Conservation (phyloP, 2,113 vertebrate species). For the Muntiacus muntjak region DNA sequence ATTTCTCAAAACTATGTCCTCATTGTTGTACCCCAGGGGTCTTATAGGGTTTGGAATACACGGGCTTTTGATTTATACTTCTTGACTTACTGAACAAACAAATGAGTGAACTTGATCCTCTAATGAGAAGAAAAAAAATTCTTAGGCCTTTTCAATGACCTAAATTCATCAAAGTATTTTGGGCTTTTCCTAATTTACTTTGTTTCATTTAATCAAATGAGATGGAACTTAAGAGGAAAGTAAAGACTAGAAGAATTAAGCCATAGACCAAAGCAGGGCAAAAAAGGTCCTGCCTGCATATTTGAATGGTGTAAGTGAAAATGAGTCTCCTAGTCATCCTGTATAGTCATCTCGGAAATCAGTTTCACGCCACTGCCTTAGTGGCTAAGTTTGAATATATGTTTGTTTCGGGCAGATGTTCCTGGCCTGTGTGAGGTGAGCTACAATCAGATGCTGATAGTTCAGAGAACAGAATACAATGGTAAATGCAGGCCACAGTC, state of each 20-base stretch:
- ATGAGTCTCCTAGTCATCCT: not conserved
- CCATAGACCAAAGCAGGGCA: not conserved
- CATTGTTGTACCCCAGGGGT: rapidly evolving
- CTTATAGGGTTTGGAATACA: not conserved
- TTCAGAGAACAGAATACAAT: not conserved
- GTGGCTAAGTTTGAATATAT: not conserved
- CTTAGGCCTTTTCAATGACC: not conserved
- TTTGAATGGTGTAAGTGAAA: slow-evolving; percentile 1
- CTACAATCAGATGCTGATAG: too few species aligned
- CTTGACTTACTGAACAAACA: not conserved
- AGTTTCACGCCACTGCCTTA: not conserved
- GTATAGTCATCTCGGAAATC: not conserved
- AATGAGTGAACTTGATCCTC: not conserved
- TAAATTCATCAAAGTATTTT: not conserved
- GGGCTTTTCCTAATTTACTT: slow-evolving; percentile 17
- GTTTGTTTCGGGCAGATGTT: not conserved
- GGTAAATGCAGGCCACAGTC: not conserved
- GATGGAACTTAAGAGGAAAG: not conserved
- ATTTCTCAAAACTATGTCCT: not conserved
- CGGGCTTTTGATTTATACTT: not conserved
- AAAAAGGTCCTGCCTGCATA: not conserved
- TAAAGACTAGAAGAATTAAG: not conserved
- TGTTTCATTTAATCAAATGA: slow-evolving; percentile 28
- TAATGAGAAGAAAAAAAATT: not conserved
- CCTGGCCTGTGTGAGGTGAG: not conserved